Percentiles rank a stretch among this genome's conserved stretches.
These are phyloP conservation scores for Drosophila infuscata DNA, from an alignment of 2,888 invertebrate genomes.

Conservation along the genomic window DNA sequence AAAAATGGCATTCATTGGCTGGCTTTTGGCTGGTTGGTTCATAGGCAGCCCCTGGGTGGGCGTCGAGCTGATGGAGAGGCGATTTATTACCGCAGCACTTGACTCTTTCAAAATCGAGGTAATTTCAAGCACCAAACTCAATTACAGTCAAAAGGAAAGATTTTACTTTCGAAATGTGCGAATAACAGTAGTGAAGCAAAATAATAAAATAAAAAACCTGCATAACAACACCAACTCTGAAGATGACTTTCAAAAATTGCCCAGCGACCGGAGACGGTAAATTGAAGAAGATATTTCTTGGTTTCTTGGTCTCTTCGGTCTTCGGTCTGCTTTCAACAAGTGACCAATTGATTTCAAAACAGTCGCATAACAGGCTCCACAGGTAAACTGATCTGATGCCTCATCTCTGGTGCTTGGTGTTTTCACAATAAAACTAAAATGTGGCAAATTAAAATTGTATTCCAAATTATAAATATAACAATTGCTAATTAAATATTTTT, in stretches of 20 bases:
- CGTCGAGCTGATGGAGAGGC: constrained; percentile 42
- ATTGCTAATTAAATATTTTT: neutral
- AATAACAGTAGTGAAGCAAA: constrained; percentile 4
- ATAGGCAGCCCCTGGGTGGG: constrained; percentile 17
- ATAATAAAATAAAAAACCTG: constrained; percentile 14
- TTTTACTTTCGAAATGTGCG: constrained; percentile 55
- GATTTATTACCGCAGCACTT: constrained; percentile 53
- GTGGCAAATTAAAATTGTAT: constrained; percentile 14
- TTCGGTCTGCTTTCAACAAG: constrained; percentile 14
- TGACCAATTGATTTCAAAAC: constrained; percentile 15
- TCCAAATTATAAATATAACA: constrained; percentile 6
- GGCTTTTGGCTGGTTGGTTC: neutral
- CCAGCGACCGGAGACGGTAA: constrained; percentile 9
- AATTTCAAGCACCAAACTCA: constrained; percentile 42
- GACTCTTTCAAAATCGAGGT: constrained; percentile 34
- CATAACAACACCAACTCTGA: constrained; percentile 20
- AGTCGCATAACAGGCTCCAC: constrained; percentile 10
- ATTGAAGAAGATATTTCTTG: constrained; percentile 18
- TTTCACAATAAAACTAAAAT: constrained; percentile 13
- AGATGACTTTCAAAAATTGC: constrained; percentile 50
- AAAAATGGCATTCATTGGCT: constrained; percentile 6
- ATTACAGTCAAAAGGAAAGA: constrained; percentile 38
- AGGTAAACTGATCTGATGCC: constrained; percentile 13
- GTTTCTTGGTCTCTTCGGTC: neutral
- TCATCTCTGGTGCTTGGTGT: constrained; percentile 2